Percentiles rank a stretch among this genome's conserved stretches.
Evolutionary conservation across 2,113 vertebrate species (phyloP).

Genomic region (Theropithecus gelada): DNA sequence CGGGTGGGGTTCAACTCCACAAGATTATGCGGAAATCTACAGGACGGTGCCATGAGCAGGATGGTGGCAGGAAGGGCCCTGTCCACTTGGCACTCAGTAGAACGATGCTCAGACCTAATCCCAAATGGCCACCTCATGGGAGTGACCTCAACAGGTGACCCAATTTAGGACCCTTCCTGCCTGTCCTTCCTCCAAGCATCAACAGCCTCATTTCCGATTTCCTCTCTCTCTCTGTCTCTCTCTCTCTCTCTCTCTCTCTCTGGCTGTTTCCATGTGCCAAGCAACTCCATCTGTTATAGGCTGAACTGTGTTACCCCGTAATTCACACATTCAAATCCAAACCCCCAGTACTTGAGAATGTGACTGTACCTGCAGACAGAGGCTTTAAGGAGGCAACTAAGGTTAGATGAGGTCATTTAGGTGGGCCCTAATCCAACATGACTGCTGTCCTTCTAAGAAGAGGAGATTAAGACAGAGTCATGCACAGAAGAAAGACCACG

Average conservation of each 20-base stretch:
- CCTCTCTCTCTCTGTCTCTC: accelerated
- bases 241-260: not conserved
- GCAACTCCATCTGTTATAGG: not conserved
- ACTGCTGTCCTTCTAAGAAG: not conserved
- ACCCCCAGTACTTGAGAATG: not conserved
- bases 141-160: not conserved
- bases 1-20: accelerated
- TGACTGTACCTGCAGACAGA: not conserved
- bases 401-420: not conserved
- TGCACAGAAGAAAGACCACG: accelerated
- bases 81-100: not conserved
- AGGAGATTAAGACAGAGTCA: not conserved
- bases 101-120: no score
- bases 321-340: not conserved
- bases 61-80: not conserved
- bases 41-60: not conserved
- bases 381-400: not conserved
- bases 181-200: accelerated
- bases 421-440: not conserved
- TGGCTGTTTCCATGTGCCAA: not conserved
- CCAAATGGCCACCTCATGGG: not conserved
- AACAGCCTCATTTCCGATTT: not conserved
- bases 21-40: accelerated
- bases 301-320: not conserved
- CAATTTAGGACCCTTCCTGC: not conserved